These are phyloP conservation scores for Corythornis madagascariensis DNA, from an alignment of 2,113 vertebrate genomes.

Conservation along the genomic window DNA sequence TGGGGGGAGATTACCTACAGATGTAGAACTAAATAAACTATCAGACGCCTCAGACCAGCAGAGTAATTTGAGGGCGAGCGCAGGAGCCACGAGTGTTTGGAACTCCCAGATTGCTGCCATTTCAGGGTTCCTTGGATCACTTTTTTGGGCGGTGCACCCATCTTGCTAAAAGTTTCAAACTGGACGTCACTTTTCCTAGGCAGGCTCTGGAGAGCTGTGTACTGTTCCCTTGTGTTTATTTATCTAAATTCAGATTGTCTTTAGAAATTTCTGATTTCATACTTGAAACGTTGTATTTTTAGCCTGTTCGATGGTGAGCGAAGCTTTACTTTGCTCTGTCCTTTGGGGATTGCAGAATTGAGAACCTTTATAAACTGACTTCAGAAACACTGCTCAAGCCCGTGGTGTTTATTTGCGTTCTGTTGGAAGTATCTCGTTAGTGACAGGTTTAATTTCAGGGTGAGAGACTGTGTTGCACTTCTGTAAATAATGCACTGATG, in stretches of 20 bases:
- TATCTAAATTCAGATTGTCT: conserved; percentile 46
- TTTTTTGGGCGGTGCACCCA: conserved; percentile 22
- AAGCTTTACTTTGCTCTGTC: conserved; percentile 34
- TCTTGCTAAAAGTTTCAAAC: conserved; percentile 51
- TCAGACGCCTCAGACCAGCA: conserved; percentile 51
- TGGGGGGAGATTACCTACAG: not conserved
- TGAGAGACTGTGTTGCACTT: conserved; percentile 48
- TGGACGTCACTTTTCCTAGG: conserved; percentile 51
- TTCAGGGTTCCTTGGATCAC: conserved; percentile 60
- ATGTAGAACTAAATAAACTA: conserved; percentile 37
- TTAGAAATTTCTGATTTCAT: conserved; percentile 59
- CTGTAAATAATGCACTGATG: conserved; percentile 67
- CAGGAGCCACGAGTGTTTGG: not conserved
- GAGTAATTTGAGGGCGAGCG: conserved; percentile 12
- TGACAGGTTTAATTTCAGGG: not conserved
- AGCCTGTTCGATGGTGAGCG: not conserved
- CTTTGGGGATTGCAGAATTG: conserved; percentile 15
- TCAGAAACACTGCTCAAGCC: conserved; percentile 34
- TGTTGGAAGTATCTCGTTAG: conserved; percentile 15
- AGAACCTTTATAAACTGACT: conserved; percentile 58
- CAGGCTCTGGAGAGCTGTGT: conserved; percentile 22
- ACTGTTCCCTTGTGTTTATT: conserved; percentile 57
- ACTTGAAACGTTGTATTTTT: conserved; percentile 69
- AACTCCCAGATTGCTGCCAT: conserved; percentile 26
- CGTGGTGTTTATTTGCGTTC: conserved; percentile 20